Percentiles rank a stretch among this genome's conserved stretches.
phyloP scores from a whole-genome alignment of 2,888 invertebrate species.

The Cryptus viduatorius region DNA sequence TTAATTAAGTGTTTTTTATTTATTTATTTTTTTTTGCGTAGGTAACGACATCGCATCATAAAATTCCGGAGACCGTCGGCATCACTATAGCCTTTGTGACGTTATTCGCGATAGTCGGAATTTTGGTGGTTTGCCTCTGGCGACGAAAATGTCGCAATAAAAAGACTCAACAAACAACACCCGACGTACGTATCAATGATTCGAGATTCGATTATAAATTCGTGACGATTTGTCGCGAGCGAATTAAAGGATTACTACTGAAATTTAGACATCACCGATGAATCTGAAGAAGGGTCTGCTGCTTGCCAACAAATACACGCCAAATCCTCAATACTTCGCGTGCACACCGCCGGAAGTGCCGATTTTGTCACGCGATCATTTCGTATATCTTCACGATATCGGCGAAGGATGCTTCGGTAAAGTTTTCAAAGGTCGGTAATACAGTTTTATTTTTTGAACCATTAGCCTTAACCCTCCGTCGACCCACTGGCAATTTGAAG shows the following conservation, averaged over 20 bases:
- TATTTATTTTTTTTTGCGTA: conserved; percentile 57
- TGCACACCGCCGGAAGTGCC: conserved; percentile 86
- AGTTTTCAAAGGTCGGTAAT: conserved; percentile 91
- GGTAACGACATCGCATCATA: conserved; percentile 78
- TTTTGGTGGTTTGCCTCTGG: conserved; percentile 55
- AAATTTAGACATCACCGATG: conserved; percentile 87
- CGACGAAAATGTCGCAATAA: conserved; percentile 62
- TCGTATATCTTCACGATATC: conserved; percentile 91
- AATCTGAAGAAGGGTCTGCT: conserved; percentile 87
- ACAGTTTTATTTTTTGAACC: background rate
- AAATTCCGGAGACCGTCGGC: conserved; percentile 80
- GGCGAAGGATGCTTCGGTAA: conserved; percentile 96
- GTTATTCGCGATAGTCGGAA: conserved; percentile 73
- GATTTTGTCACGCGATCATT: conserved; percentile 88
- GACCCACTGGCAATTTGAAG: too few species aligned
- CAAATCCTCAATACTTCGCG: conserved; percentile 91
- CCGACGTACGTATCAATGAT: conserved; percentile 63
- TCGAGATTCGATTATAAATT: conserved; percentile 25
- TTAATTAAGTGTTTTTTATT: background rate
- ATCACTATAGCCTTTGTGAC: conserved; percentile 77
- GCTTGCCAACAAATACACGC: conserved; percentile 90
- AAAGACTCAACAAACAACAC: conserved; percentile 61
- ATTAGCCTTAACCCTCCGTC: too few species aligned
- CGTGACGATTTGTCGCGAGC: conserved; percentile 25
- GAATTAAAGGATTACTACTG: conserved; percentile 52